Evolutionary conservation across 2,113 vertebrate species (phyloP).

Genomic region (Oreocharis arfaki): DNA sequence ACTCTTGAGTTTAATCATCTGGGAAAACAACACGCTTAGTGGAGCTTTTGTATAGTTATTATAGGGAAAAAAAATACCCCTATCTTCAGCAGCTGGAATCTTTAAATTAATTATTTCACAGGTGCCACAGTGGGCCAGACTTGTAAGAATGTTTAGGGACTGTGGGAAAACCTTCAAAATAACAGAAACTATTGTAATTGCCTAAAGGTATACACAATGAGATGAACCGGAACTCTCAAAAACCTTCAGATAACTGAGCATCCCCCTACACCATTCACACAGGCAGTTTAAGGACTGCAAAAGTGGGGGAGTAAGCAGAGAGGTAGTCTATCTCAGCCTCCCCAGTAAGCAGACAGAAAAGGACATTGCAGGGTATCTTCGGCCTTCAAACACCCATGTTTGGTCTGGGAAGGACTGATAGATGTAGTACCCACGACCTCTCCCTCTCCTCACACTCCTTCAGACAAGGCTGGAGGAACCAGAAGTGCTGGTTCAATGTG

Average conservation of each 20-base stretch:
- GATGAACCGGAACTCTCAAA: neutral
- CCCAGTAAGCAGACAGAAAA: neutral
- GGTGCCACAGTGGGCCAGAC: neutral
- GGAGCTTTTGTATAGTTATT: neutral
- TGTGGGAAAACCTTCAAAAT: neutral
- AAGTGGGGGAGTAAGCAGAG: neutral
- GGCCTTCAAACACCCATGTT: neutral
- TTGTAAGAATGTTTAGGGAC: neutral
- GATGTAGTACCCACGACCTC: neutral
- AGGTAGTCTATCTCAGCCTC: neutral
- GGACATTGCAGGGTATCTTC: neutral
- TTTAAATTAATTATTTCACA: neutral
- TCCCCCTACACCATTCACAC: neutral
- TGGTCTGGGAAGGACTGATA: neutral
- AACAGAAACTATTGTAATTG: neutral
- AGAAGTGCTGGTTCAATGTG: fast-evolving
- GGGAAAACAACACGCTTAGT: neutral
- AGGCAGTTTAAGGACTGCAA: neutral
- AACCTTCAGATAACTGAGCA: neutral
- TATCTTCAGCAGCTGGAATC: neutral
- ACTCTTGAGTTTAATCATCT: neutral
- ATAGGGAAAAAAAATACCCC: neutral
- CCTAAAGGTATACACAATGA: neutral
- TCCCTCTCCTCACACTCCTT: neutral
- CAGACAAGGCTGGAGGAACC: neutral